These are phyloP conservation scores for Thyatira batis DNA, from an alignment of 2,888 invertebrate species.

Conservation along the genomic window DNA sequence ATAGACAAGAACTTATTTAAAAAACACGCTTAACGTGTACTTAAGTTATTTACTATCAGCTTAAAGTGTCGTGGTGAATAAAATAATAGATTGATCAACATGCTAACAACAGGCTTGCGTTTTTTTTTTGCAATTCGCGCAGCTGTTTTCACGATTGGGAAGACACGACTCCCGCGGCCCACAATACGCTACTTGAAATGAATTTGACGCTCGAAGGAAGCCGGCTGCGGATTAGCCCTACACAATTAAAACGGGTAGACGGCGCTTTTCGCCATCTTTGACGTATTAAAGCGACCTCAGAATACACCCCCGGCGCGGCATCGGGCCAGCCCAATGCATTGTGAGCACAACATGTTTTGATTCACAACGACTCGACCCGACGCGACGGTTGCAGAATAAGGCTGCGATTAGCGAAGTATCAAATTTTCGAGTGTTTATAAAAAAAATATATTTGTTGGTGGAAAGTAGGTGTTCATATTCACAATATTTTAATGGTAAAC, in stretches of 20 bases:
- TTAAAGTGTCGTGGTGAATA: neutral
- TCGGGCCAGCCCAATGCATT: constrained; percentile 29
- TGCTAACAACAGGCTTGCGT: constrained; percentile 10
- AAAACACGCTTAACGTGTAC: neutral
- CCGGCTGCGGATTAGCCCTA: constrained; percentile 58
- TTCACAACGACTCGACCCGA: too few species aligned
- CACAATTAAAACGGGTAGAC: constrained; percentile 64
- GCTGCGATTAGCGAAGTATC: constrained; percentile 24
- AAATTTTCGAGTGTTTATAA: constrained; percentile 13
- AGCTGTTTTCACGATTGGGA: constrained; percentile 46
- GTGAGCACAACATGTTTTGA: constrained; percentile 51
- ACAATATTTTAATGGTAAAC: neutral
- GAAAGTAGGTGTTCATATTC: constrained; percentile 21
- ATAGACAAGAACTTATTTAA: neutral
- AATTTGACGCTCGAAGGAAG: constrained; percentile 67
- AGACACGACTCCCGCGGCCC: constrained; percentile 26
- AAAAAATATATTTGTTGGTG: constrained; percentile 35
- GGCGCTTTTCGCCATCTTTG: constrained; percentile 43
- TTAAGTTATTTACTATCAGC: neutral
- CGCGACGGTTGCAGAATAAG: constrained; percentile 30
- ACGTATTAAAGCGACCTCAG: constrained; percentile 31
- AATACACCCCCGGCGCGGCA: constrained; percentile 43
- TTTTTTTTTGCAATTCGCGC: constrained; percentile 26
- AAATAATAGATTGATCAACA: neutral
- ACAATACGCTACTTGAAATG: constrained; percentile 66